A percentile compares a stretch with the other conserved stretches of the same genome.
These are phyloP conservation scores for Papilio gigon DNA, from an alignment of 2,888 invertebrate species.

Conservation along the genomic window DNA sequence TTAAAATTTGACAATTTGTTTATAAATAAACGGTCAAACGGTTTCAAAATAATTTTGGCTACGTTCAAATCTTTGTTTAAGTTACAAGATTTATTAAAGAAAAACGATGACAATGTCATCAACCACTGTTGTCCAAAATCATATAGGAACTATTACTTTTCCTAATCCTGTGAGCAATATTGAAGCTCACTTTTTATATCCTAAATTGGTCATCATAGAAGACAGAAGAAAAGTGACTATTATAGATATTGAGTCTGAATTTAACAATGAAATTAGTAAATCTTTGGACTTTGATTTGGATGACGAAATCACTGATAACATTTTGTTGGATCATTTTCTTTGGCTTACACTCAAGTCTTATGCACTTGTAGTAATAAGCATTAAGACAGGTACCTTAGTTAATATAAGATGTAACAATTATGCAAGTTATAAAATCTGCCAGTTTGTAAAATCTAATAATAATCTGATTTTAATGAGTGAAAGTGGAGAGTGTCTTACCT, in stretches of 20 bases:
- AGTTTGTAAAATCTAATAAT: slow-evolving; percentile 50
- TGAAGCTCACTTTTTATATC: slow-evolving; percentile 59
- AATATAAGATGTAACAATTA: slow-evolving; percentile 53
- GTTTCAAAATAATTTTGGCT: not conserved
- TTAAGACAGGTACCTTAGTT: slow-evolving; percentile 52
- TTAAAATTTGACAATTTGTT: not conserved
- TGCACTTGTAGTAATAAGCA: slow-evolving; percentile 59
- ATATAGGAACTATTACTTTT: slow-evolving; percentile 46
- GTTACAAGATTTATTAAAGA: not conserved
- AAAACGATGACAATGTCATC: slow-evolving; percentile 23
- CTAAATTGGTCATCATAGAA: slow-evolving; percentile 62
- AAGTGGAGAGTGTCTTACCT: slow-evolving; percentile 62
- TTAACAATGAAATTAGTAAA: slow-evolving; percentile 42
- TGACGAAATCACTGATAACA: slow-evolving; percentile 57
- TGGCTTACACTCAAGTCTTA: slow-evolving; percentile 66
- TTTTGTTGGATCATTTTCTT: slow-evolving; percentile 57
- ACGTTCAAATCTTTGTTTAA: not conserved
- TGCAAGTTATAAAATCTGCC: slow-evolving; percentile 59
- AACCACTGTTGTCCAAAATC: slow-evolving; percentile 44
- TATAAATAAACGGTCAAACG: slow-evolving; percentile 21
- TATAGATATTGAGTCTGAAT: slow-evolving; percentile 46
- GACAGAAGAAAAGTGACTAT: slow-evolving; percentile 46
- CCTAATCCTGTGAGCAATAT: slow-evolving; percentile 45
- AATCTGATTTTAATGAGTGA: slow-evolving; percentile 63
- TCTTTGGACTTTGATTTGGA: slow-evolving; percentile 50